Percentiles rank a stretch among this genome's conserved stretches.
These are phyloP conservation scores for Helicoverpa assulta DNA, from an alignment of 2,888 invertebrate genomes.

Conservation along the genomic window DNA sequence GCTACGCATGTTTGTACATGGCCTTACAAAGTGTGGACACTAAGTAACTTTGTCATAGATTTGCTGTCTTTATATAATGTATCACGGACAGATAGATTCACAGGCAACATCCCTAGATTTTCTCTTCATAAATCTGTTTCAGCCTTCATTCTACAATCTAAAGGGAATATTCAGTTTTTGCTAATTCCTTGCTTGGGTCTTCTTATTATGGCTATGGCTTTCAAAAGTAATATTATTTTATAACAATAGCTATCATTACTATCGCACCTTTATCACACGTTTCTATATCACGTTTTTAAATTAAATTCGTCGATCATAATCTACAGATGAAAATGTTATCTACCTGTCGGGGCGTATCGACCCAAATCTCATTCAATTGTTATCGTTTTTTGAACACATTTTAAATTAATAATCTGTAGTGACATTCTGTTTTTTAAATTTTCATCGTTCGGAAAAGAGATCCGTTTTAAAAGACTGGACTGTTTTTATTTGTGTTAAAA, in stretches of 20 bases:
- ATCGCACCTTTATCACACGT: background rate
- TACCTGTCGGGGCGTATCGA: constrained; percentile 28
- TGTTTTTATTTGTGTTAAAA: constrained; percentile 2
- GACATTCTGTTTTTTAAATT: background rate
- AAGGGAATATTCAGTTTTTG: too few species aligned
- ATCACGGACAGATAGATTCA: too few species aligned
- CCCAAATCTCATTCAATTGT: constrained; percentile 23
- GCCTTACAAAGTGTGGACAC: too few species aligned
- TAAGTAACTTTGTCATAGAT: too few species aligned
- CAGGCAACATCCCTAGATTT: too few species aligned
- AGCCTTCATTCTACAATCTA: too few species aligned
- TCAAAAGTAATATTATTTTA: background rate
- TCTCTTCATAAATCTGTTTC: too few species aligned
- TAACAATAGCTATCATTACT: background rate
- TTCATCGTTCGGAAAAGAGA: background rate
- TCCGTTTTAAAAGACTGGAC: background rate
- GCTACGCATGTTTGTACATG: too few species aligned
- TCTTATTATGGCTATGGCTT: too few species aligned
- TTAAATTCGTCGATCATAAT: background rate
- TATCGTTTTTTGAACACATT: constrained; percentile 18
- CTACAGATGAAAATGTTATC: constrained; percentile 31
- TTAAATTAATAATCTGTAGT: constrained; percentile 6
- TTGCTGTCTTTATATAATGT: too few species aligned
- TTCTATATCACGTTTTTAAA: background rate
- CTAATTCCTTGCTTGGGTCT: too few species aligned